Evolutionary conservation across 2,888 invertebrate species (phyloP), one percentile per base, ranked within the genome.

Genomic region (Heterodera filipjevi): DNA sequence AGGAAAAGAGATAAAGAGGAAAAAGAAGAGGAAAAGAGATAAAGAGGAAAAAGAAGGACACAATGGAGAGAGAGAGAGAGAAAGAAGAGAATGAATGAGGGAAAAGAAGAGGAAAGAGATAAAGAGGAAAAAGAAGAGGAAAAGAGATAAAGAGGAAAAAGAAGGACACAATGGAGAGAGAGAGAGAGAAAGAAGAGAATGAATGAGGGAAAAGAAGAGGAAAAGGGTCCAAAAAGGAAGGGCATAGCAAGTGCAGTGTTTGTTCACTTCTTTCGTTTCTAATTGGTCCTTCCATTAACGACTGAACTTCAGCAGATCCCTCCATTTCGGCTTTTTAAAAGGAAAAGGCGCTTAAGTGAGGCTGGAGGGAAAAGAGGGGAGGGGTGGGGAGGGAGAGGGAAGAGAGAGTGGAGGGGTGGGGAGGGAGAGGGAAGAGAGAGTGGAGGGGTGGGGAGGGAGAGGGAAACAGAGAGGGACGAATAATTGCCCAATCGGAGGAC

Each of bases 271-370:
- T 46, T 59, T 59, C 59, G n/a, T 27, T 59, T 49, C 59, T 27
- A n/a, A 59, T 59, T 59, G 27, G n/a, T 59, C 59, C 27, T 27
- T 59, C 59, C 59, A 59, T 59, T 59, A 59, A 59, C 27, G 59
- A n/a, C 59, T 59, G 27, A 59, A n/a, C 59, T 59, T 59, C 59
- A n/a, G 27, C 59, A n/a, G 27, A 8, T 59, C 27, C 59, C n/a
- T n/a, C 27, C 59, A n/a, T n/a, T 59, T 59, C 59, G 59, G 59
- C 27, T n/a, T n/a, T 27, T 59, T 59, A 59, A 59, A n/a, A 59
- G 27, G 59, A 59, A n/a, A 12, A 59, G 49, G 16, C 49, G 49
- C 16, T 3, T 14, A 49, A 49, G 19, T 3, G 49, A 49, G 16
- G 49, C 49, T 59, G 46, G 30, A 33, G n/a, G 64, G 39, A 49